Base-by-base conservation (phyloP, 2,797 vertebrate species). In the Peromyscus eremicus region DNA sequence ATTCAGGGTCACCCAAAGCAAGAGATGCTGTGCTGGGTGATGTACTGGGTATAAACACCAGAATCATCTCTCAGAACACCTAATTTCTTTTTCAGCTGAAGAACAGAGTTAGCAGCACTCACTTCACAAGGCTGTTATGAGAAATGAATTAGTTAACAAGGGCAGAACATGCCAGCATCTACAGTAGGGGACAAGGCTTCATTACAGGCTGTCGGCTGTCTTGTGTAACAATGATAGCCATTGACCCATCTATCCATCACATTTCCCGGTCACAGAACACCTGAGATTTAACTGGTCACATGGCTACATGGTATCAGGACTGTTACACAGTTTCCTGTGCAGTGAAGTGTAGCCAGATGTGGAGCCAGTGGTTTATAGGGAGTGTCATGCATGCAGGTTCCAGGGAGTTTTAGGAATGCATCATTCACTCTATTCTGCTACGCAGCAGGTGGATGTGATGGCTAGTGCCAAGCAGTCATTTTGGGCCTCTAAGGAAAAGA, bases 1-100 rank as follows among this genome's bases (percentile, higher is more conserved):
- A 79, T 37, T 86, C 71, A 76, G 89, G 95, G 76, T 77, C 70
- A 92, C 29, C 68, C 23, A 86, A 80, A 93, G 46, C 32, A 55
- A 90, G 89, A 92, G 83, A 90, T 55, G 76, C 60, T 62, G 43
- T 27, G 76, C 34, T n/a, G 79, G 37, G 66, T 57, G 46, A 43
- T 32, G 0, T 21, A 14, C 37, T 71, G 68, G 64, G 14, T 71
- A 40, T 46, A 32, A 80, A 60, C 86, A 82, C 81, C 8, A 95
- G 84, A 92, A 77, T 46, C 49, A 62, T 37, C 84, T 40, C 81
- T 92, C 94, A 81, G 17, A 79, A 10, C 0, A 29, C 37, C 29
- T 89, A 19, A 27, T 81, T 87, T 46, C 52, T 80, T 94, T 88
- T 86, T 95, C 55, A 66, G 68, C 73, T 94, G 32, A 68, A 19